phyloP scores from a whole-genome alignment of 2,888 invertebrate genomes.

The Trachelus tabidus region DNA sequence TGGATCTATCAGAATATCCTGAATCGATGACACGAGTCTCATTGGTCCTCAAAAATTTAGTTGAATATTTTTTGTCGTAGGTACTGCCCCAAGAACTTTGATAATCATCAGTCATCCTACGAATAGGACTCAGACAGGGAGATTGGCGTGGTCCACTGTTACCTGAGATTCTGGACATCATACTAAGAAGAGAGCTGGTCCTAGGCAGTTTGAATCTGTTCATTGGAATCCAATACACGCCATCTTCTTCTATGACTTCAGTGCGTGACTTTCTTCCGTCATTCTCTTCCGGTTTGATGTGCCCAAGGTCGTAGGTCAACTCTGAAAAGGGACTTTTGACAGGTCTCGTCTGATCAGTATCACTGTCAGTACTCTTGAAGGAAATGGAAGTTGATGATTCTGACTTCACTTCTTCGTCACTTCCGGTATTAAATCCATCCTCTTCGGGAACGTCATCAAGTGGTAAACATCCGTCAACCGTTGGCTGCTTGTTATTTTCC shows the following conservation, averaged over 20 bases:
- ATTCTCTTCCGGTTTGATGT: not conserved
- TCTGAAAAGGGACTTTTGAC: conserved; percentile 1
- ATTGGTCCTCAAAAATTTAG: not conserved
- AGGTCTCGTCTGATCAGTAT: conserved; percentile 14
- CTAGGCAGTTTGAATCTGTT: conserved; percentile 29
- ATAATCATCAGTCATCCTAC: not conserved
- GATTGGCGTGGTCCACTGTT: not conserved
- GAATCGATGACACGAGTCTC: not conserved
- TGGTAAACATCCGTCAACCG: not conserved
- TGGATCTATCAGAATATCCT: not conserved
- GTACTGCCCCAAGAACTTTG: not conserved
- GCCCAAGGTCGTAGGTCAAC: not conserved
- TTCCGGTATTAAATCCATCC: conserved; percentile 7
- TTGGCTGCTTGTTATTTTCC: conserved; percentile 26
- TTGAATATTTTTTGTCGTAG: not conserved
- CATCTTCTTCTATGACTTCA: conserved; percentile 26
- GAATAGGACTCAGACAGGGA: not conserved
- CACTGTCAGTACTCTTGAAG: conserved; percentile 38
- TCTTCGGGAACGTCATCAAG: not conserved
- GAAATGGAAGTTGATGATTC: conserved; percentile 35
- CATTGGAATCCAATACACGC: conserved; percentile 45
- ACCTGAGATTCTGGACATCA: conserved; percentile 10
- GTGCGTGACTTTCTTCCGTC: conserved; percentile 16
- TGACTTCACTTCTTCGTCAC: conserved; percentile 29
- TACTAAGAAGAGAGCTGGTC: conserved; percentile 43